These are phyloP conservation scores for Phrynocephalus vlangalii DNA, from an alignment of 2,797 vertebrate genomes.

Conservation along the genomic window DNA sequence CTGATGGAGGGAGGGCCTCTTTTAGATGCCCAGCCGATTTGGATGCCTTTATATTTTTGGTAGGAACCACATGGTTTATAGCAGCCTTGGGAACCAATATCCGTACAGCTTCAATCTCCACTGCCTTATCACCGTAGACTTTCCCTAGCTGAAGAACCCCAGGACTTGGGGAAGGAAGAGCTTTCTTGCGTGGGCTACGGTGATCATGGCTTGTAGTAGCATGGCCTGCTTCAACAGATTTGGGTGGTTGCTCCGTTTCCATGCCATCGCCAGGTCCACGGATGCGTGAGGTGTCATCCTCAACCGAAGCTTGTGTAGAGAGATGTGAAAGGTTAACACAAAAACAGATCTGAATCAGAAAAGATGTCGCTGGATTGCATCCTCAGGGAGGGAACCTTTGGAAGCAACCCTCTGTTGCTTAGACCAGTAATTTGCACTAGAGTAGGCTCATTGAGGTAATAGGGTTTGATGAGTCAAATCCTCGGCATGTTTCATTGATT, in stretches of 20 bases:
- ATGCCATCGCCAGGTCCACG: conserved; percentile 96
- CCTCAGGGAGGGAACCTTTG: neutral
- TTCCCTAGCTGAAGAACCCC: conserved; percentile 93
- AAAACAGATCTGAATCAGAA: conserved; percentile 5
- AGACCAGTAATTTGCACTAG: too few species aligned
- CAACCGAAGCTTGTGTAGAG: conserved; percentile 65
- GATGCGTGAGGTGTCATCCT: conserved; percentile 78
- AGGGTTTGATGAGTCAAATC: too few species aligned
- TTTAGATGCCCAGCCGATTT: conserved; percentile 77
- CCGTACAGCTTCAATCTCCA: conserved; percentile 92
- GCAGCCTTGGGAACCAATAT: conserved; percentile 92
- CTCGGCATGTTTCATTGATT: too few species aligned
- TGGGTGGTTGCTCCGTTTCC: conserved; percentile 88
- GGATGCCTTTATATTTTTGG: conserved; percentile 76
- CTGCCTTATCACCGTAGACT: conserved; percentile 85
- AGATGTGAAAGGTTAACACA: conserved; percentile 38
- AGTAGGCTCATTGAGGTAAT: too few species aligned
- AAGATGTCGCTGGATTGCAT: neutral
- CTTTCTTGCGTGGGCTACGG: conserved; percentile 72
- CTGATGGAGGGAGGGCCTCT: conserved; percentile 76
- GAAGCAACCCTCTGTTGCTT: neutral
- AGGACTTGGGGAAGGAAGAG: conserved; percentile 74
- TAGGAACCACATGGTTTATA: conserved; percentile 82
- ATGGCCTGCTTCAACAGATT: conserved; percentile 75
- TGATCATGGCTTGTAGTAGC: conserved; percentile 59